These are phyloP conservation scores for Apodemus sylvaticus DNA, from an alignment of 2,113 vertebrate species.

Conservation along the genomic window DNA sequence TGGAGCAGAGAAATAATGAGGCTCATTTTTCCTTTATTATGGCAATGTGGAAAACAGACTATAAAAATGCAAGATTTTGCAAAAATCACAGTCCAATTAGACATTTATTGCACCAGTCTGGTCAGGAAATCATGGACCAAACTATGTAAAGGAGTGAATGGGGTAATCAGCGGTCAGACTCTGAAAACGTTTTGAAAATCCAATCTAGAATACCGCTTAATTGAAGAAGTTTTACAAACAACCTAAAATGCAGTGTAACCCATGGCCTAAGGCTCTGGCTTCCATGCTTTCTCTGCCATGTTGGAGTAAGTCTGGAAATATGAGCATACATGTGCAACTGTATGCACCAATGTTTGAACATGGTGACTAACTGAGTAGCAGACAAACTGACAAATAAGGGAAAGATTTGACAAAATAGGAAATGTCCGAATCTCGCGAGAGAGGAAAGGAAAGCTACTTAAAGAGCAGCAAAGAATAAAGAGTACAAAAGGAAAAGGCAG, in stretches of 20 bases:
- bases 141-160: too few relatives aligned
- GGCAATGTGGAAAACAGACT: neutral
- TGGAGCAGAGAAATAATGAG: neutral
- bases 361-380: too few relatives aligned
- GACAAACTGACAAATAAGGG: too few relatives aligned
- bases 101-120: too few relatives aligned
- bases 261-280: neutral
- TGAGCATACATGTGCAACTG: too few relatives aligned
- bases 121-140: neutral
- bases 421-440: too few relatives aligned
- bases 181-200: neutral
- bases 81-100: neutral
- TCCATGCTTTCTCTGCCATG: neutral
- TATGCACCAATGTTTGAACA: too few relatives aligned
- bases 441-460: too few relatives aligned
- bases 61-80: neutral
- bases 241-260: neutral
- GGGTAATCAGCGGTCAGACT: neutral
- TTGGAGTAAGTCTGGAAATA: neutral
- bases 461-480: too few relatives aligned
- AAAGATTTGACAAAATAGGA: too few relatives aligned
- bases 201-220: neutral
- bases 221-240: neutral
- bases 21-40: conserved; percentile 21
- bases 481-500: too few relatives aligned